These are phyloP conservation scores for Sorex fumeus DNA, from an alignment of 2,113 vertebrate genomes.

Conservation along the genomic window DNA sequence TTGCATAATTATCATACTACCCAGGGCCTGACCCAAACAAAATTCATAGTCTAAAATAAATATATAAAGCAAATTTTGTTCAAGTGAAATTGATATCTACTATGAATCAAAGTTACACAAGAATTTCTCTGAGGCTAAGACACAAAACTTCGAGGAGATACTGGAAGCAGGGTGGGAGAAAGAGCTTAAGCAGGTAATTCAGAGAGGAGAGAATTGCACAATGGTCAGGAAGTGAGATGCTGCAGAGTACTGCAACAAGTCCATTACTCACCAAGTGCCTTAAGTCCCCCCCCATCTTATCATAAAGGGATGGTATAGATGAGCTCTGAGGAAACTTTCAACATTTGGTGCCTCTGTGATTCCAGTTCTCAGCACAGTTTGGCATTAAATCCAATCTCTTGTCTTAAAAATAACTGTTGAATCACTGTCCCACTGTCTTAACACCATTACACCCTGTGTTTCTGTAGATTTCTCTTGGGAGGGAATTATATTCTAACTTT, in stretches of 20 bases:
- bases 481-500: conserved; percentile 70
- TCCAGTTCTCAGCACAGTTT: background rate
- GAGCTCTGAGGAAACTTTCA: conserved; percentile 25
- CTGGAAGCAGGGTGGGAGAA: background rate
- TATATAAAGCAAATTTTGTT: background rate
- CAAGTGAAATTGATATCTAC: background rate
- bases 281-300: background rate
- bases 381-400: conserved; percentile 61
- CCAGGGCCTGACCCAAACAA: background rate
- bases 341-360: background rate
- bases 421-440: conserved; percentile 40
- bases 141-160: background rate
- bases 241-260: background rate
- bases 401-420: conserved; percentile 74
- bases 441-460: conserved; percentile 59
- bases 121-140: background rate
- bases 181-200: background rate
- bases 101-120: background rate
- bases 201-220: background rate
- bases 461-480: conserved; percentile 77
- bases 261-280: background rate
- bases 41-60: conserved; percentile 23
- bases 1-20: background rate
- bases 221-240: background rate
- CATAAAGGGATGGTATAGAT: background rate